Percentiles rank a stretch among this genome's conserved stretches.
Evolutionary conservation across 2,797 vertebrate species (phyloP).

Genomic region (Rhabdophis nuchalis): DNA sequence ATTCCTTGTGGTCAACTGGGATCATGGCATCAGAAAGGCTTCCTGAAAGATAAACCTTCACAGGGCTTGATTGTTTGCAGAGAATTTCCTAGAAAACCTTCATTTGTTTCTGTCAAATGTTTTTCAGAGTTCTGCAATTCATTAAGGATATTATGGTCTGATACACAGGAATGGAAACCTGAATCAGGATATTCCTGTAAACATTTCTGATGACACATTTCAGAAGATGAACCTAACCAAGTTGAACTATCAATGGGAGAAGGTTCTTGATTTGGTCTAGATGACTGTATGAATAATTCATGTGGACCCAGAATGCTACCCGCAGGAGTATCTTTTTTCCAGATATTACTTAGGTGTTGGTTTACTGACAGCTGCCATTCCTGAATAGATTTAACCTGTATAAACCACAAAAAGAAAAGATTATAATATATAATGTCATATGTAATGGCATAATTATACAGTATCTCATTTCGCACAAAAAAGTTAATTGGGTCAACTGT

Average conservation of each 20-base stretch:
- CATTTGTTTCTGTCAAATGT: conserved; percentile 71
- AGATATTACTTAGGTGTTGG: conserved; percentile 65
- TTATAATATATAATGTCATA: not conserved
- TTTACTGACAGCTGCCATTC: conserved; percentile 85
- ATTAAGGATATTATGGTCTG: conserved; percentile 49
- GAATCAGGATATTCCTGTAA: conserved; percentile 82
- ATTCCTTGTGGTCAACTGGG: conserved; percentile 35
- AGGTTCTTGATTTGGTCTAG: conserved; percentile 37
- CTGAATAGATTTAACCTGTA: conserved; percentile 86
- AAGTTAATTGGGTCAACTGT: not conserved
- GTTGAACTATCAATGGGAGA: conserved; percentile 43
- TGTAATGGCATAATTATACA: not conserved
- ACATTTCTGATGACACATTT: conserved; percentile 64
- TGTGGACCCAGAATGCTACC: conserved; percentile 45
- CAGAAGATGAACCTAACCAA: conserved; percentile 44
- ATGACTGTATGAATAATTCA: conserved; percentile 11
- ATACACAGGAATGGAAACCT: conserved; percentile 83
- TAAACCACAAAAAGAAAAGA: conserved; percentile 37
- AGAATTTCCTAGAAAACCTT: conserved; percentile 75
- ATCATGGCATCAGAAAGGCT: conserved; percentile 47
- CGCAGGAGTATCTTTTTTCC: conserved; percentile 40
- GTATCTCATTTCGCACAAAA: not conserved
- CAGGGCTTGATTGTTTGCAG: conserved; percentile 76
- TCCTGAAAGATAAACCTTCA: not conserved
- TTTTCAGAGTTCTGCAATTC: conserved; percentile 68